Evolutionary conservation across 2,888 invertebrate genomes (phyloP), one percentile per base, ranked within the genome.

Genomic region (Molanna angustata): DNA sequence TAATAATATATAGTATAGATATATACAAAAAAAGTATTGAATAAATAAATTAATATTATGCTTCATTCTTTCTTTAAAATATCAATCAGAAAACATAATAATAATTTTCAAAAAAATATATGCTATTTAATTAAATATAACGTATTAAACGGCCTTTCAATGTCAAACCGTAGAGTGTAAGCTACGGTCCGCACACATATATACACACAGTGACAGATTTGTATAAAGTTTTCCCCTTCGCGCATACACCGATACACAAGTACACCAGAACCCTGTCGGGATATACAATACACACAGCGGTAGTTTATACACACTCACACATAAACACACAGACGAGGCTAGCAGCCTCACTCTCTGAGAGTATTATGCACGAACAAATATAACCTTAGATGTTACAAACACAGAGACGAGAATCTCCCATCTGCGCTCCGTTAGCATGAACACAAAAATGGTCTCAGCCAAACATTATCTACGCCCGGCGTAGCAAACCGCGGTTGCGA

Each of bases 101-200:
- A n/a, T n/a, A n/a, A n/a, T n/a, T n/a, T n/a, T n/a, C n/a, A n/a
- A n/a, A n/a, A n/a, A n/a, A n/a, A n/a, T n/a, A n/a, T n/a, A n/a
- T n/a, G n/a, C n/a, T n/a, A n/a, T n/a, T n/a, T n/a, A n/a, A n/a
- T n/a, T n/a, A n/a, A n/a, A n/a, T n/a, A n/a, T n/a, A n/a, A n/a
- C n/a, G 42, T 14, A 43, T 32, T 32, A 14, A 48, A 56, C 56
- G 56, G 18, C 35, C 49, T 35, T 56, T 48, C 57, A 57, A 52
- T 41, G 52, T 52, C 46, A 52, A 45, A 52, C 41, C 41, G 31
- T 19, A 46, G 32, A 27, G 18, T 40, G n/a, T 32, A 32, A 19
- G 31, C 19, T 40, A 52, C 39, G n/a, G 39, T 3, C 22, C 21
- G n/a, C 7, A 42, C 31, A 31, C 6, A n/a, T n/a, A 21, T 9